These are phyloP conservation scores for Pogonognathellus flavescens DNA, from an alignment of 1,140 invertebrate species.

Conservation along the genomic window DNA sequence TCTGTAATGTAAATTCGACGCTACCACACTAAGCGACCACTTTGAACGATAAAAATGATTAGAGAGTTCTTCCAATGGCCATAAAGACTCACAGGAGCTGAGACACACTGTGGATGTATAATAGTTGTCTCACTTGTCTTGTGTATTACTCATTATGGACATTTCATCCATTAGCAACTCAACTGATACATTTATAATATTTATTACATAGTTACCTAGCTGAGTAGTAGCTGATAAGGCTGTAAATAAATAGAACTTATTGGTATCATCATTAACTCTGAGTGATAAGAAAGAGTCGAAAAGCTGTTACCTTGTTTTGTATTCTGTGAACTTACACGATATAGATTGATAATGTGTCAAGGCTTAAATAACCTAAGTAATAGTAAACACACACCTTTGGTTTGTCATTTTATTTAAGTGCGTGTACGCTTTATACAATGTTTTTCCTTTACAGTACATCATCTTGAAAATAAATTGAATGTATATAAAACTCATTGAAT, in stretches of 20 bases:
- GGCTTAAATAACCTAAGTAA: background rate
- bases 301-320: background rate
- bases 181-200: background rate
- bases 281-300: background rate
- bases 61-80: background rate
- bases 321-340: background rate
- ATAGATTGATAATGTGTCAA: background rate
- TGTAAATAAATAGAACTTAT: background rate
- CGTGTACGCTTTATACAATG: no score
- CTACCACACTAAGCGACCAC: no score
- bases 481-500: no score
- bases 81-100: background rate
- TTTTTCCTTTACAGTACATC: no score
- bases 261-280: no score
- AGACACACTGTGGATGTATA: background rate
- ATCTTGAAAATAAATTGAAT: no score
- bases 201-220: background rate
- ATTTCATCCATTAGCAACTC: conserved; percentile 34
- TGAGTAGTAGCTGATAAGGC: background rate
- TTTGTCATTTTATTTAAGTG: no score
- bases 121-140: background rate
- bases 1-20: no score
- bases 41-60: no score
- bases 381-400: no score
- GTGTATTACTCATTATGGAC: conserved; percentile 27